These are phyloP conservation scores for Delichon dasypus DNA, from an alignment of 2,797 vertebrate species.

Conservation along the genomic window DNA sequence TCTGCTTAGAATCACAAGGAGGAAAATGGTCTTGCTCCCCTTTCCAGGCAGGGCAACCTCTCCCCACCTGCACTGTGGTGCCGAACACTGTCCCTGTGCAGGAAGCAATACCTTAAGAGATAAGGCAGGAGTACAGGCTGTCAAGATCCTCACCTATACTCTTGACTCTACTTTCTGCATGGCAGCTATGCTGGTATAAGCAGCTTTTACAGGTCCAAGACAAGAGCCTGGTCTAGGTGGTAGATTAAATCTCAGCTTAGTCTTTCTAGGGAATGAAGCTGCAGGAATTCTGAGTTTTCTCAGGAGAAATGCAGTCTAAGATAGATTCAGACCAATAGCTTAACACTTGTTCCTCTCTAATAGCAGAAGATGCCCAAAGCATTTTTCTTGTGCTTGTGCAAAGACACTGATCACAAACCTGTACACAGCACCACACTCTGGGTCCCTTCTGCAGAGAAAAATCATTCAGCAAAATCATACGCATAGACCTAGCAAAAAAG, in stretches of 20 bases:
- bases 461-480: conserved; percentile 66
- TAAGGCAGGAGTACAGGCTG: not conserved
- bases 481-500: conserved; percentile 27
- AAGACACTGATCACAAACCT: conserved; percentile 59
- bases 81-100: not conserved
- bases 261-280: conserved; percentile 39
- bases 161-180: not conserved
- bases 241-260: conserved; percentile 36
- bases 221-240: not conserved
- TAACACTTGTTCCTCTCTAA: conserved; percentile 68
- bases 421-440: conserved; percentile 30
- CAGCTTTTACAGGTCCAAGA: not conserved
- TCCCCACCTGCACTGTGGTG: not conserved
- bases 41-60: not conserved
- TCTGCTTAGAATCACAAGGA: not conserved
- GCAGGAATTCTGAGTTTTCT: conserved; percentile 41
- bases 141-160: not conserved
- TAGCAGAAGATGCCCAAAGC: conserved; percentile 68
- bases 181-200: not conserved
- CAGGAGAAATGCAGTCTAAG: conserved; percentile 60
- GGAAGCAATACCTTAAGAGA: not conserved
- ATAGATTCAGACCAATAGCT: conserved; percentile 64
- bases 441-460: conserved; percentile 61
- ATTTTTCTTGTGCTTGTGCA: conserved; percentile 60
- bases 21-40: not conserved